phyloP scores from a whole-genome alignment of 2,797 vertebrate genomes.

The Pterois miles region DNA sequence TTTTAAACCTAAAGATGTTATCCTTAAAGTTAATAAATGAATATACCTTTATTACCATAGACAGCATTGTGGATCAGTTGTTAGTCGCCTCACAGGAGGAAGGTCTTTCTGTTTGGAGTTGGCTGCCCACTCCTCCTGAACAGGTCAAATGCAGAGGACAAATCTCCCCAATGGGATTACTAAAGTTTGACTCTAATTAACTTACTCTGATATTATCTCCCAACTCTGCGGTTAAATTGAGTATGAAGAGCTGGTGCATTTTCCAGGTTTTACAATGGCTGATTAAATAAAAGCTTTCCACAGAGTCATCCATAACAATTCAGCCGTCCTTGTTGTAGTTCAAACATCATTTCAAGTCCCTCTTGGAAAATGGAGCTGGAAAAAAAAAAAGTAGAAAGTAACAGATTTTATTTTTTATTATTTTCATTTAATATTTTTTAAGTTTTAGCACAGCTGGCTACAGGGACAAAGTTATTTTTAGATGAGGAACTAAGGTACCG shows the following conservation, averaged over 20 bases:
- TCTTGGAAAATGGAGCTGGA: neutral
- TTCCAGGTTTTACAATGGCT: conserved; percentile 1
- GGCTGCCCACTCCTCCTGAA: neutral
- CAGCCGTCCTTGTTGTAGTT: neutral
- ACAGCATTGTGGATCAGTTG: neutral
- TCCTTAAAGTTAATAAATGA: neutral
- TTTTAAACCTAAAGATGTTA: neutral
- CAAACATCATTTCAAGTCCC: conserved; percentile 9
- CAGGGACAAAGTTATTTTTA: neutral
- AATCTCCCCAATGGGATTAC: conserved; percentile 23
- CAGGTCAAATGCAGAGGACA: conserved; percentile 39
- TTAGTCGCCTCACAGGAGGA: neutral
- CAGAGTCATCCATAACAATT: conserved; percentile 3
- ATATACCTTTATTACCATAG: neutral
- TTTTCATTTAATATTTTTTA: neutral
- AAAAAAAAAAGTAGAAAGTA: neutral
- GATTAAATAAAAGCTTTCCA: conserved; percentile 29
- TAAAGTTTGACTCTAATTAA: conserved; percentile 54
- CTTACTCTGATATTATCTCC: conserved; percentile 19
- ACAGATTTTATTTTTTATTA: conserved; percentile 7
- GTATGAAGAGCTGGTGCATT: conserved; percentile 11
- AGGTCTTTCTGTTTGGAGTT: neutral
- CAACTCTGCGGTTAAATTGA: conserved; percentile 24
- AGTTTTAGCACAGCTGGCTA: neutral
- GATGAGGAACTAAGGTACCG: neutral